Percentiles rank a stretch among this genome's conserved stretches.
Evolutionary conservation across 2,888 invertebrate species (phyloP).

Genomic region (Parnassius orleans): DNA sequence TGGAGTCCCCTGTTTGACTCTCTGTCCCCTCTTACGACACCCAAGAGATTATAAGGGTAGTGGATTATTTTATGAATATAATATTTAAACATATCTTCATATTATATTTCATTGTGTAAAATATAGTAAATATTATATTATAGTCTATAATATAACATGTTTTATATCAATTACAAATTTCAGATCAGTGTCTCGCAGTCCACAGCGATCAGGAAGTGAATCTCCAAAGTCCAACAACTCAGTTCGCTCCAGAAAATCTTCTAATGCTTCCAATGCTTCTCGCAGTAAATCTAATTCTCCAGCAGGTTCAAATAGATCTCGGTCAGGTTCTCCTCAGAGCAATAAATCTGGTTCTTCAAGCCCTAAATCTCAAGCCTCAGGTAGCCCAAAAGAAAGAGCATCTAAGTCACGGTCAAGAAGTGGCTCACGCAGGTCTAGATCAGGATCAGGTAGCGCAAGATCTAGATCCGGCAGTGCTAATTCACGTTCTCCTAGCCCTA

Average conservation of each 20-base stretch:
- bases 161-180: slow-evolving; percentile 29
- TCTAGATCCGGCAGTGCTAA: slow-evolving; percentile 47
- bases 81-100: too few relatives aligned
- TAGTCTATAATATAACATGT: background rate
- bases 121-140: too few relatives aligned
- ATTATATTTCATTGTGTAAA: too few relatives aligned
- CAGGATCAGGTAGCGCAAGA: slow-evolving; percentile 50
- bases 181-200: slow-evolving; percentile 68
- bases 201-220: slow-evolving; percentile 65
- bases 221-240: slow-evolving; percentile 69
- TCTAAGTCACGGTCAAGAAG: slow-evolving; percentile 58
- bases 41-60: too few relatives aligned
- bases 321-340: slow-evolving; percentile 66
- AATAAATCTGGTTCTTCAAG: slow-evolving; percentile 72
- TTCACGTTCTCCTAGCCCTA: slow-evolving; percentile 48
- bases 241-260: slow-evolving; percentile 57
- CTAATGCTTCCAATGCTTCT: slow-evolving; percentile 60
- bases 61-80: too few relatives aligned
- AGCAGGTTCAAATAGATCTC: slow-evolving; percentile 57
- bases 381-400: slow-evolving; percentile 55
- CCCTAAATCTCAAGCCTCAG: slow-evolving; percentile 67
- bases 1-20: too few relatives aligned
- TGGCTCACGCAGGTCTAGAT: slow-evolving; percentile 52
- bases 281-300: slow-evolving; percentile 73
- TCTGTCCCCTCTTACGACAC: too few relatives aligned